Evolutionary conservation across 1,140 invertebrate genomes (phyloP).

Genomic region (Triops longicaudatus): DNA sequence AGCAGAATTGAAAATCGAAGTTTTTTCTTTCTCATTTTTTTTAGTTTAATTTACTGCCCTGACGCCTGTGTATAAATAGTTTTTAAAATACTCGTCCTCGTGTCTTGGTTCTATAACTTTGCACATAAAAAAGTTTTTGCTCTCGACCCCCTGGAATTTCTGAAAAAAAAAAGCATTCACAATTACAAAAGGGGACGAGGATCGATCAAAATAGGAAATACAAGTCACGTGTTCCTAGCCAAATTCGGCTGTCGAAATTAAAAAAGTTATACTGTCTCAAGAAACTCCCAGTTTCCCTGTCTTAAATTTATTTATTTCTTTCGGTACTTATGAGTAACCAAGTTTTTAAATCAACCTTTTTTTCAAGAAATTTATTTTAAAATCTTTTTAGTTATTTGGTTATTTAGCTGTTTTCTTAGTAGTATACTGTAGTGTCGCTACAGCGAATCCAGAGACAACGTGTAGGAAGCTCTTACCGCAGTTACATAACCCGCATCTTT

Average conservation of each 20-base stretch:
- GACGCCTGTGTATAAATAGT: constrained; percentile 15
- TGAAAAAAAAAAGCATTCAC: background rate
- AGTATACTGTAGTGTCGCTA: no score
- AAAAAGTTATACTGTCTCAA: background rate
- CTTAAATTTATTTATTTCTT: no score
- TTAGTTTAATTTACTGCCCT: constrained; percentile 12
- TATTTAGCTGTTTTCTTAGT: no score
- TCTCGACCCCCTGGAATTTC: background rate
- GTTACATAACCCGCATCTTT: no score
- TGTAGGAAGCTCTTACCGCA: no score
- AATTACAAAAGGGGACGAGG: background rate
- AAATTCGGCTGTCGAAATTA: background rate
- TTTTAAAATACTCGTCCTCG: constrained; percentile 15
- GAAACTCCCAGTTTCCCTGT: background rate
- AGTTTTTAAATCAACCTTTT: no score
- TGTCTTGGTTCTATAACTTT: constrained; percentile 1
- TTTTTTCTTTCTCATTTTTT: background rate
- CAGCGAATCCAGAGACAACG: no score
- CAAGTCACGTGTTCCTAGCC: constrained; percentile 10
- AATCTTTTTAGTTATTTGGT: no score
- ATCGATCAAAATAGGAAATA: constrained; percentile 15
- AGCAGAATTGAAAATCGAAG: background rate
- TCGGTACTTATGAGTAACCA: no score
- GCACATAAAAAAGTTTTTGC: constrained; percentile 4
- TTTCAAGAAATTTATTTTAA: no score